Evolutionary conservation across 1,140 invertebrate genomes (phyloP), one percentile per base, ranked within the genome.

Genomic region (Dryas iulia): DNA sequence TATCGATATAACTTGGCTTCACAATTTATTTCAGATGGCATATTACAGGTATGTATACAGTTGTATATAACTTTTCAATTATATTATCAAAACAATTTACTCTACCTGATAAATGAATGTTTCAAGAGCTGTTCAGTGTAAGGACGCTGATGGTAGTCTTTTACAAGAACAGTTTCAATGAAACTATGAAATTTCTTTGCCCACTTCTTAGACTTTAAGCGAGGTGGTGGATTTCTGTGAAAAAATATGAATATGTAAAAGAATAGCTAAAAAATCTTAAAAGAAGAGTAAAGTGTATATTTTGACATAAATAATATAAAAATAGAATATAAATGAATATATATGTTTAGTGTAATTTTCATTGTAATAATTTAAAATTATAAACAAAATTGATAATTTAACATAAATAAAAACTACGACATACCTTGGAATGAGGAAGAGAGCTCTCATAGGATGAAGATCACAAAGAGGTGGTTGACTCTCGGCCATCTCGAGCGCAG

Each of bases 401-500:
- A 39, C 18, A 39, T 39, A 14, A 6, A 59, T 12, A 26, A 31
- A 10, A 12, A 24, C 24, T n/a, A 12, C 11, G 24, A 25, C 4
- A 65, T 77, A 92, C 91, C 99, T 94, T 67, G 99, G 99, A 91
- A 99, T 99, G 69, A 99, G 95, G 92, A 99, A 99, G 54, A 99
- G 94, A 71, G 98, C 95, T 87, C 99, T 94, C 99, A 99, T 99
- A 33, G 99, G 99, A 95, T 99, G 99, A 88, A 99, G 95, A 94
- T 99, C 99, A 94, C 97, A 98, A 73, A 99, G 94, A 79, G 98
- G 99, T 64, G 99, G 99, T 92, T 99, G 98, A 86, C 98, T 99
- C 93, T 99, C 99, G 52, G 99, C 99, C 99, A 99, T 99, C 94
- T 99, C 99, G 72, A 99, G 94, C 28, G 98, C 98, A 31, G 98